Base-by-base conservation (phyloP, 2,113 vertebrate species). In the Thomomys bottae region DNA sequence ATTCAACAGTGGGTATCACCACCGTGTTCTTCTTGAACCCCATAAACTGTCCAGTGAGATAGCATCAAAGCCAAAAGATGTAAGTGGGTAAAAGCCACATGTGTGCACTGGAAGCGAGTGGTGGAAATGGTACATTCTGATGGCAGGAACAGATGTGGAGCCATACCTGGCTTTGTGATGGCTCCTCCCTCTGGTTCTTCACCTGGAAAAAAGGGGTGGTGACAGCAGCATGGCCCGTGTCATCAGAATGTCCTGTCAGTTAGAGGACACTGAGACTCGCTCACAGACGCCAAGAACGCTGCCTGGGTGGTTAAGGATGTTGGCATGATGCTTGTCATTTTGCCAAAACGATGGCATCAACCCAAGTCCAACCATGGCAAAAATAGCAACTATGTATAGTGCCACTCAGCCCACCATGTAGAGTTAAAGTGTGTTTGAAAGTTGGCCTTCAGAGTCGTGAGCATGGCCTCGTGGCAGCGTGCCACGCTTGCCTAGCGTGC, bases 231-330 rank as follows among this genome's bases (percentile, higher is more conserved):
- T 18, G 6, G 3, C 24, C 45, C 26, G 20, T 3, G 34, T 32
- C 14, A 0, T 0, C 11, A 20, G 61, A 20, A 7, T 6, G 3
- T 18, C 0, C 11, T 34, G 64, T 54, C 28, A 3, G 40, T 3
- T 5, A 2, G 23, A 36, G 5, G 34, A 24, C 28, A 8, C 1
- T 1, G 0, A 2, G 28, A 2, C 2, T 24, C 18, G 72, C 61
- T 5, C 12, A 0, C 6, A 3, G 10, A 32, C 17, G 18, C 9
- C 8, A 30, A 2, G 34, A 30, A 4, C 1, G 4, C 34, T 8
- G 0, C 1, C 10, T 0, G 1, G 1, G 7, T 49, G 18, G 3
- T 30, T 42, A 21, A 3, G 5, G 14, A 0, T 1, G 6, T 12
- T 32, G n/a, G 5, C 3, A 9, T 1, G 4, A 4, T 28, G 26